Percentiles rank a stretch among this genome's conserved stretches.
phyloP scores from a whole-genome alignment of 2,797 vertebrate species.

The Arctocebus calabarensis region DNA sequence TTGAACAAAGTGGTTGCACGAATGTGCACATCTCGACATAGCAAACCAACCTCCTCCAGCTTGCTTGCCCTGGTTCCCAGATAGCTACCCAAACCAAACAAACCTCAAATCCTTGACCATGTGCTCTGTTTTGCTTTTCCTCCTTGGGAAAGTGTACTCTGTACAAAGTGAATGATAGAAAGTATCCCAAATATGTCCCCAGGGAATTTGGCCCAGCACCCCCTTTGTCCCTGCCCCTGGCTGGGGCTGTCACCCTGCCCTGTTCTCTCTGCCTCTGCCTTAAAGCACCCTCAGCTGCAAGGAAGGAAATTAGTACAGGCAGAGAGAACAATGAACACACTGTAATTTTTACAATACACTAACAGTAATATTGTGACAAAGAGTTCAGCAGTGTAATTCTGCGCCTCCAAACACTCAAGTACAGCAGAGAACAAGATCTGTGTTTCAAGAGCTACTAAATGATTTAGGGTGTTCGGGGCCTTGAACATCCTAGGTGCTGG shows the following conservation, averaged over 20 bases:
- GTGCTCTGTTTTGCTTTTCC: background rate
- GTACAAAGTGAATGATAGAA: background rate
- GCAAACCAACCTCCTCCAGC: background rate
- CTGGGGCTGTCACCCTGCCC: background rate
- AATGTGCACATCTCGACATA: too few species aligned
- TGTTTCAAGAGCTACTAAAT: conserved; percentile 15
- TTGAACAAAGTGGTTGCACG: background rate
- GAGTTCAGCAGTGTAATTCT: conserved; percentile 39
- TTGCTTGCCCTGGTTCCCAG: background rate
- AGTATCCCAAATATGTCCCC: background rate
- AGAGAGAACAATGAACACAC: conserved; percentile 50
- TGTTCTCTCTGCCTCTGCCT: conserved; percentile 12
- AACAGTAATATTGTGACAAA: conserved; percentile 82
- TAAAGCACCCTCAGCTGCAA: conserved; percentile 51
- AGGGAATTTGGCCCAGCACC: background rate
- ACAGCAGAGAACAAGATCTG: background rate
- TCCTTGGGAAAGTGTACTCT: background rate
- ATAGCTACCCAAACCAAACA: background rate
- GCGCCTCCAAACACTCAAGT: conserved; percentile 47
- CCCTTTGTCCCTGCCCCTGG: background rate
- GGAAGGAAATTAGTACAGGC: conserved; percentile 24
- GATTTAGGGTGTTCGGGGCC: background rate
- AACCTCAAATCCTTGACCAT: background rate
- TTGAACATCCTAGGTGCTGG: accelerated
- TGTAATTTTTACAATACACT: conserved; percentile 73